Base-by-base conservation (phyloP, 2,797 vertebrate species). In the Sphenopsis melanotis region DNA sequence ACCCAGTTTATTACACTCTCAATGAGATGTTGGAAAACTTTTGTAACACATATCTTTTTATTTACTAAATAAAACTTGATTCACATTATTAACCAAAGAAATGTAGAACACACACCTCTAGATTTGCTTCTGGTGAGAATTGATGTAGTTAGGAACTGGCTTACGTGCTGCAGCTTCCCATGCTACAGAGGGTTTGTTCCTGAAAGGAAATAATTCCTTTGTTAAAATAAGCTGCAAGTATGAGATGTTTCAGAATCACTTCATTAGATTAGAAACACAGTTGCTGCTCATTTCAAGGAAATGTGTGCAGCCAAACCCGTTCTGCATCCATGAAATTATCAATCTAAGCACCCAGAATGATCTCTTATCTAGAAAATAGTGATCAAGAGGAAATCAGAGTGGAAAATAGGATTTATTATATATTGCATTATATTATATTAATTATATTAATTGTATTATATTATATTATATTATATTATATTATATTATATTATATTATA, bases 11-110 rank as follows among this genome's bases (percentile, higher is more conserved):
- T 91, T 94, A 89, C 36, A 57, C 41, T 91, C 70, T 64, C 89
- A 96, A 94, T 87, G 72, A 97, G 91, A 96, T 88, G 82, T 37
- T 90, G 80, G 61, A 39, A 91, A 95, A 96, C 55, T 92, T 97
- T 76, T 87, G 44, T 81, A 89, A 56, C 30, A 76, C 34, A 5
- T 19, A 12, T 63, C 64, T 63, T 95, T 82, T 77, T 96, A 91
- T 96, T 93, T 95, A 95, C 60, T 63, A 93, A 94, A 89, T 64
- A 72, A 53, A 60, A 53, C 70, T 92, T 80, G 90, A 74, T 87
- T 88, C 56, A 85, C 44, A 60, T 80, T 93, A 77, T 83, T 89
- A 88, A 81, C n/a, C 52, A 53, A 55, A 64, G 74, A 91, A 82
- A 60, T 65, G 74, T 7, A 61, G 88, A 95, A 89, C 21, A 74